Evolutionary conservation across 1,140 invertebrate genomes (phyloP), one percentile per base, ranked within the genome.

Genomic region (Drosophila virilis): DNA sequence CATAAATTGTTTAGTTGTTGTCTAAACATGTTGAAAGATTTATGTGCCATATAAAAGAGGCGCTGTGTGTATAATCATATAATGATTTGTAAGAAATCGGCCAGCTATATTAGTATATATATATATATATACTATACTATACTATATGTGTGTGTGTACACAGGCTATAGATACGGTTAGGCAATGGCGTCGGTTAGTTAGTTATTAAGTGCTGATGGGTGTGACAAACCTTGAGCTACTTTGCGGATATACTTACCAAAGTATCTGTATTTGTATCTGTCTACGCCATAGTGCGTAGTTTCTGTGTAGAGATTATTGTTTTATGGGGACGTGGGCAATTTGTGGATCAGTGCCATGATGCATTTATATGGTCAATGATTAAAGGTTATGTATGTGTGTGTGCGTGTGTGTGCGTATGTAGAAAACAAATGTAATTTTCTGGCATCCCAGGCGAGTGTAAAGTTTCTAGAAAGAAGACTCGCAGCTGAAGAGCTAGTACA

Each of bases 1-100:
- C 83, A 88, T 86, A 86, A 86, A 86, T 86, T 86, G 84, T 88
- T 88, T 83, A 88, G 83, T 86, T 86, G 83, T 86, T 83, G 83
- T 60, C 83, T 86, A 88, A 83, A 89, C 84, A 88, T 88, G 84
- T 88, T 88, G 84, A 88, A 88, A 88, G 84, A 88, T 88, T 88
- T 88, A 88, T 89, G 37, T 46, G 60, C 7, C 64, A 55, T 69
- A 69, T 74, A 74, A 74, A 69, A 77, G 59, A 50, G 69, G 42
- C 52, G 10, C 59, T 79, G 64, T 54, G 57, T 62, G 40, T 55
- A 55, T 59, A 58, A 83, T 89, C 83, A 88, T 86, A 86, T 83
- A 89, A 74, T 88, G 84, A 88, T 88, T 88, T 89, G 85, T 84
- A 78, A 80, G 77, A 89, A 88, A 88, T 88, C 80, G 83, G 83